Evolutionary conservation across 1,140 invertebrate genomes (phyloP), one percentile per base, ranked within the genome.

Genomic region (Daktulosphaira vitifoliae): DNA sequence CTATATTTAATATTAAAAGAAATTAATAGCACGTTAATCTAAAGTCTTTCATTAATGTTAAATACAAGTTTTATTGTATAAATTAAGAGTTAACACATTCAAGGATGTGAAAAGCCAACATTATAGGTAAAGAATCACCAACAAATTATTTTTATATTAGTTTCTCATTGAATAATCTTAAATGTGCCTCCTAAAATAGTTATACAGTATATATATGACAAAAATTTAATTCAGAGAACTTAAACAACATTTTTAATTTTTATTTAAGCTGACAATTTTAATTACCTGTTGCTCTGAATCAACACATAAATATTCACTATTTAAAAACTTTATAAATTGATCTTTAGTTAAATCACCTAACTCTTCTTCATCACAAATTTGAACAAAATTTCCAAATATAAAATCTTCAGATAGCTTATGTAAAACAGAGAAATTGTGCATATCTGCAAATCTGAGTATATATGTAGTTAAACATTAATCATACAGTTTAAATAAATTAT

Each of bases 241-340:
- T n/a, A n/a, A n/a, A n/a, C n/a, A n/a, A n/a, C n/a, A n/a, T n/a
- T n/a, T n/a, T n/a, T n/a, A n/a, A n/a, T n/a, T n/a, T n/a, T n/a
- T n/a, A n/a, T n/a, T n/a, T n/a, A n/a, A n/a, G n/a, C 20, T 39
- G 8, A n/a, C 0, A 18, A 39, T 2, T 29, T 38, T 44, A 77
- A 69, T 69, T 74, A 86, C 87, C 82, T 96, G 89, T 70, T 86
- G 88, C 81, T 97, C 94, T 70, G 86, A 89, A 73, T 92, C 87
- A 52, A 97, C 88, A 73, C 87, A 86, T 51, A 97, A 79, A 73
- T 90, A 82, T 78, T 97, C 93, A 67, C 90, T 92, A 70, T 85
- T 84, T 20, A 97, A 77, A 70, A 90, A 84, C 70, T 82, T 83
- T 66, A 88, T 81, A 59, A 96, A 76, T 72, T 89, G 82, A 70